A percentile compares a stretch with the other conserved stretches of the same genome.
Evolutionary conservation across 2,888 invertebrate species (phyloP).

Genomic region (Leuctra nigra): DNA sequence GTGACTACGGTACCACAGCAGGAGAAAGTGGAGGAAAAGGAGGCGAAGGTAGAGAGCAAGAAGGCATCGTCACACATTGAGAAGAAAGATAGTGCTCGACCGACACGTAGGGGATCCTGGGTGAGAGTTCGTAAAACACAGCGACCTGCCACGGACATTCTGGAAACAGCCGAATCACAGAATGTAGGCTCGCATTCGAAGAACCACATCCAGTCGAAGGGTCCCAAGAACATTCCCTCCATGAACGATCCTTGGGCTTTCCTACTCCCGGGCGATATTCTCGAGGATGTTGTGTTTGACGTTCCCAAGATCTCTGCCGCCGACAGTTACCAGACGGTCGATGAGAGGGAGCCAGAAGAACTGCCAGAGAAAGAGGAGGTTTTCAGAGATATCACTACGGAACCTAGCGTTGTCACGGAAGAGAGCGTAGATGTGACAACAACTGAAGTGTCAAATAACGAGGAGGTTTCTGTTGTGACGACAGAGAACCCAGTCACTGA

Average conservation of each 20-base stretch:
- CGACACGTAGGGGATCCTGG: conserved; percentile 60
- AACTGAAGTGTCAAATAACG: conserved; percentile 29
- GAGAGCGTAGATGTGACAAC: not conserved
- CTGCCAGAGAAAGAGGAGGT: not conserved
- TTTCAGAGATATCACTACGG: conserved; percentile 15
- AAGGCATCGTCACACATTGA: conserved; percentile 29
- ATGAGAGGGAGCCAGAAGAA: not conserved
- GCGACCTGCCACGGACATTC: conserved; percentile 44
- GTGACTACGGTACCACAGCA: conserved; percentile 21
- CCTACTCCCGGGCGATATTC: not conserved
- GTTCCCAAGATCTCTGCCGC: not conserved
- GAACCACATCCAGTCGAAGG: not conserved
- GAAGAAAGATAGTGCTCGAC: conserved; percentile 31
- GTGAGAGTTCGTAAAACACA: conserved; percentile 58
- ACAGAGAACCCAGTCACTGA: conserved; percentile 23
- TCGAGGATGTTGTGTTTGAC: conserved; percentile 1
- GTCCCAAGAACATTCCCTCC: not conserved
- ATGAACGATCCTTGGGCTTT: not conserved
- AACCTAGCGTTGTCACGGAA: not conserved
- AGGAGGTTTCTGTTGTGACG: conserved; percentile 11
- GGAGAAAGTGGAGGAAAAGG: conserved; percentile 29
- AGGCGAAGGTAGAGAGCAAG: conserved; percentile 24
- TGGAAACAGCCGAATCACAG: conserved; percentile 76
- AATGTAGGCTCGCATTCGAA: conserved; percentile 46
- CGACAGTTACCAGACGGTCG: conserved; percentile 1